Conservation (phyloP, 2,797 vertebrate genomes). For the Toxotes lorentzi region DNA sequence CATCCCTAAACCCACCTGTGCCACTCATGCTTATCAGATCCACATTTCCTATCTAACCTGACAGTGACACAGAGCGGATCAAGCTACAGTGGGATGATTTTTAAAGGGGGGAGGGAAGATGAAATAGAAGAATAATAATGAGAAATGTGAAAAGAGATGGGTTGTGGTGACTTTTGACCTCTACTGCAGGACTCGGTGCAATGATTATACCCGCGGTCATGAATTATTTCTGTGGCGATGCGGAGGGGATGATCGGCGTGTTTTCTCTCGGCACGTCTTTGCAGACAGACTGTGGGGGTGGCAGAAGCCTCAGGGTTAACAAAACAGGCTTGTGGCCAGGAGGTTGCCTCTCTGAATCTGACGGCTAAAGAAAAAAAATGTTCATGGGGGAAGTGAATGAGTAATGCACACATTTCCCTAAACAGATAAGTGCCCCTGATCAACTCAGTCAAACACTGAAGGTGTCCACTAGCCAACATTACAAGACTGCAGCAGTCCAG, state of each 20-base stretch:
- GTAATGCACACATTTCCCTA: slow-evolving; percentile 24
- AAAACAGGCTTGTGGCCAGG: slow-evolving; percentile 38
- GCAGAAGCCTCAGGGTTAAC: slow-evolving; percentile 31
- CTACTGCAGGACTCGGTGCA: slow-evolving; percentile 20
- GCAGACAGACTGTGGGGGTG: slow-evolving; percentile 43
- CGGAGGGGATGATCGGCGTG: not conserved
- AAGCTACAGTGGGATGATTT: slow-evolving; percentile 36
- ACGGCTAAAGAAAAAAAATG: slow-evolving; percentile 24
- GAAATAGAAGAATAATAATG: slow-evolving; percentile 34
- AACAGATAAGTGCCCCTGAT: slow-evolving; percentile 26
- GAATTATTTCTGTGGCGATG: slow-evolving; percentile 67
- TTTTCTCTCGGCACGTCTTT: slow-evolving; percentile 25
- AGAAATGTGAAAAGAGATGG: slow-evolving; percentile 66
- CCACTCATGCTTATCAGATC: slow-evolving; percentile 65
- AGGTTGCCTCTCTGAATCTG: slow-evolving; percentile 31
- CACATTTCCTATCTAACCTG: slow-evolving; percentile 40
- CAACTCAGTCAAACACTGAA: not conserved
- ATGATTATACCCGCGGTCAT: slow-evolving; percentile 58
- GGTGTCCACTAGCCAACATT: slow-evolving; percentile 14
- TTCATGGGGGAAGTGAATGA: slow-evolving; percentile 7
- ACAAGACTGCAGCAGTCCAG: not conserved
- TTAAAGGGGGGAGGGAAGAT: slow-evolving; percentile 2
- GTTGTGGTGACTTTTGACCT: slow-evolving; percentile 73
- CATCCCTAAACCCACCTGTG: slow-evolving; percentile 71
- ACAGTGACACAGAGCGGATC: slow-evolving; percentile 42